Conservation (phyloP, 2,113 vertebrate species). For the Neoarius graeffei region DNA sequence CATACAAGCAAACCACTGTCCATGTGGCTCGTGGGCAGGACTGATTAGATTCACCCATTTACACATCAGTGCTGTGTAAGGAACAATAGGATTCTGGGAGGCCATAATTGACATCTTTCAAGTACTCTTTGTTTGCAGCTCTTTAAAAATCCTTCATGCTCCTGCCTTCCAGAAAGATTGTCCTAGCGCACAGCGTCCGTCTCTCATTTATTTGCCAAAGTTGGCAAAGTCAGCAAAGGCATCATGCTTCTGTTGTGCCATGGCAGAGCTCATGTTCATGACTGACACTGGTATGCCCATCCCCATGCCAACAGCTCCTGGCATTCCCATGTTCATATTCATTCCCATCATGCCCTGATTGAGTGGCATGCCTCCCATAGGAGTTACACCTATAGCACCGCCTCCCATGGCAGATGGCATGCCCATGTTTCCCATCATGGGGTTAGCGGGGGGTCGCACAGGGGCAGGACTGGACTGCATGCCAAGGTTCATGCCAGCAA, state of each 20-base stretch:
- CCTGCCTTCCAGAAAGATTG: conserved; percentile 50
- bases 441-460: conserved; percentile 71
- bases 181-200: conserved; percentile 58
- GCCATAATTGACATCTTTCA: conserved; percentile 70
- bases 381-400: conserved; percentile 32
- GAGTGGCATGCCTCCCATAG: conserved; percentile 73
- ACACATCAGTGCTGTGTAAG: conserved; percentile 41
- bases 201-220: conserved; percentile 89
- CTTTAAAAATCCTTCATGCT: conserved; percentile 85
- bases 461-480: conserved; percentile 73
- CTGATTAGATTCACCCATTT: conserved; percentile 44
- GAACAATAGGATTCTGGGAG: conserved; percentile 57
- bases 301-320: conserved; percentile 79
- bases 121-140: conserved; percentile 86
- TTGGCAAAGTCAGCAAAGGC: conserved; percentile 98
- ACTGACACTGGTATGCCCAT: conserved; percentile 64
- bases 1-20: conserved; percentile 40
- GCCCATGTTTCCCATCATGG: conserved; percentile 74
- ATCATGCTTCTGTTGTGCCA: conserved; percentile 89
- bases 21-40: conserved; percentile 64
- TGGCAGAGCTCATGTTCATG: conserved; percentile 76
- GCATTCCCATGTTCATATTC: conserved; percentile 67
- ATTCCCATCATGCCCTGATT: conserved; percentile 78
- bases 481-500: conserved; percentile 85
- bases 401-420: conserved; percentile 51